Evolutionary conservation across 2,113 vertebrate species (phyloP).

Genomic region (Misgurnus mizolepis): DNA sequence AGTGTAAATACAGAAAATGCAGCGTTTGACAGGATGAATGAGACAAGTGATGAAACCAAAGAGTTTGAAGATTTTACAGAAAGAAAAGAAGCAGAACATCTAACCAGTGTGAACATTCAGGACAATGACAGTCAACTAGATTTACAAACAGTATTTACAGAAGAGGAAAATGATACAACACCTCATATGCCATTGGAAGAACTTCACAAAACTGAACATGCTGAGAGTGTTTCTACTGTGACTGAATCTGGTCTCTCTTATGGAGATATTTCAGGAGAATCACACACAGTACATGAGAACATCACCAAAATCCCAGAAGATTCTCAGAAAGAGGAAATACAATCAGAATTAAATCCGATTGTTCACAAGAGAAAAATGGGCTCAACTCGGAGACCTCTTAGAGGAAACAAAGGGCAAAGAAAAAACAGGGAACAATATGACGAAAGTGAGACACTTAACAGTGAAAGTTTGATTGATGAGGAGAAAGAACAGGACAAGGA

Average conservation of each 20-base stretch:
- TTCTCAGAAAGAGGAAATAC: too few relatives aligned
- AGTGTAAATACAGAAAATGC: neutral
- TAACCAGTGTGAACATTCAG: too few relatives aligned
- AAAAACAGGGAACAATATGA: neutral
- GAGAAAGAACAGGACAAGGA: neutral
- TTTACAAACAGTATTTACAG: neutral
- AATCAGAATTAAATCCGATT: too few relatives aligned
- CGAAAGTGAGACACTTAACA: neutral
- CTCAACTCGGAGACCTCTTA: slow-evolving; percentile 1
- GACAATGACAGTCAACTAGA: too few relatives aligned
- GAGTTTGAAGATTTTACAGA: neutral
- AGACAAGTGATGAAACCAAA: neutral
- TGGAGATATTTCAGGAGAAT: too few relatives aligned
- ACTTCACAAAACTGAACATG: neutral
- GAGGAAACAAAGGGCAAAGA: neutral
- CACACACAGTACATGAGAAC: too few relatives aligned
- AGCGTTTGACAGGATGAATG: neutral
- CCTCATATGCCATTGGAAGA: too few relatives aligned
- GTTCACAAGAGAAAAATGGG: slow-evolving; percentile 49
- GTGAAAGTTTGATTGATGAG: neutral
- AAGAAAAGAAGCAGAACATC: neutral
- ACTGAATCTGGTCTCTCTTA: too few relatives aligned
- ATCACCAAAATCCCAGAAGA: too few relatives aligned
- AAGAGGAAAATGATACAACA: too few relatives aligned
- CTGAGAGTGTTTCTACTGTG: neutral